Evolutionary conservation across 2,113 vertebrate genomes (phyloP).

Genomic region (Balaenoptera acutorostrata): DNA sequence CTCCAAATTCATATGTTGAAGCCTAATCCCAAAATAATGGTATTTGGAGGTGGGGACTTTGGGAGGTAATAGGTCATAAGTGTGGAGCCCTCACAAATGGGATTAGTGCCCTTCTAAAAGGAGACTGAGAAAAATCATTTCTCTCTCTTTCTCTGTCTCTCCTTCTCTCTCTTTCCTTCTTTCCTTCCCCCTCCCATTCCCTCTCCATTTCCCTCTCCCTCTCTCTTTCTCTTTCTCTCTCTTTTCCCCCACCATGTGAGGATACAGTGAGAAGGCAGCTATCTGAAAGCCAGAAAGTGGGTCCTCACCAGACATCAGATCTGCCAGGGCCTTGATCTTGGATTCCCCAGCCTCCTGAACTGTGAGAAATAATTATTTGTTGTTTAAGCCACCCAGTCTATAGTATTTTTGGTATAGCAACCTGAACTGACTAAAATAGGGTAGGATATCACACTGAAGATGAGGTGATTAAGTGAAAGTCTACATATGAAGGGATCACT

Average conservation of each 20-base stretch:
- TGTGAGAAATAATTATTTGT: neutral
- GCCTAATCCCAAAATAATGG: neutral
- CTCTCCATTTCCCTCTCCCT: too few relatives aligned
- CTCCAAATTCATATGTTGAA: neutral
- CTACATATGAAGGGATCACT: neutral
- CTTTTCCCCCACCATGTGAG: neutral
- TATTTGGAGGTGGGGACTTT: neutral
- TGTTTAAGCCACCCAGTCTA: neutral
- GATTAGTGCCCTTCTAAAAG: neutral
- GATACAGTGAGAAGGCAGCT: neutral
- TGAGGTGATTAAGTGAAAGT: neutral
- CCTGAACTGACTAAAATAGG: neutral
- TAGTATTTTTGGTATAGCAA: neutral
- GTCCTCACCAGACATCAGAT: neutral
- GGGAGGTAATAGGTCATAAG: neutral
- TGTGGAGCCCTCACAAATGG: neutral
- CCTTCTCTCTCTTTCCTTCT: too few relatives aligned
- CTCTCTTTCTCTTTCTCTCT: neutral
- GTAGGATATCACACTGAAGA: neutral
- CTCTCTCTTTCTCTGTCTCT: neutral
- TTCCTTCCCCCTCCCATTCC: too few relatives aligned
- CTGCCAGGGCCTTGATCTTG: neutral
- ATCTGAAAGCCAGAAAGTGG: neutral
- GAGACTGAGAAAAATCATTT: neutral
- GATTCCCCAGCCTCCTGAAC: neutral